Conservation (phyloP, 2,113 vertebrate genomes). For the Danio rerio region GRCz12tu NC_133191.1:15851001-15851500, state of each 20-base stretch:
- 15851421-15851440: constrained; percentile 11
- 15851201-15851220: not conserved
- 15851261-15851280: constrained; percentile 14
- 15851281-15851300: not conserved
- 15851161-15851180: not conserved
- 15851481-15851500: constrained; percentile 24
- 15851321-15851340: constrained; percentile 18
- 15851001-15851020: not conserved
- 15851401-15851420: constrained; percentile 2
- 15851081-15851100: not conserved
- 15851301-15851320: not conserved
- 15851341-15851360: not conserved
- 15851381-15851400: constrained; percentile 25
- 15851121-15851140: not conserved
- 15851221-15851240: not conserved
- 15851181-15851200: not conserved
- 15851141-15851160: not conserved
- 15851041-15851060: not conserved
- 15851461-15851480: constrained; percentile 43
- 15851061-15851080: constrained; percentile 14
- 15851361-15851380: too few species aligned
- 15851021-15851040: not conserved
- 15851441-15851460: constrained; percentile 32
- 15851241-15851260: not conserved
- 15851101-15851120: not conserved